Conservation (phyloP, 2,113 vertebrate genomes). For the Podarcis muralis region DNA sequence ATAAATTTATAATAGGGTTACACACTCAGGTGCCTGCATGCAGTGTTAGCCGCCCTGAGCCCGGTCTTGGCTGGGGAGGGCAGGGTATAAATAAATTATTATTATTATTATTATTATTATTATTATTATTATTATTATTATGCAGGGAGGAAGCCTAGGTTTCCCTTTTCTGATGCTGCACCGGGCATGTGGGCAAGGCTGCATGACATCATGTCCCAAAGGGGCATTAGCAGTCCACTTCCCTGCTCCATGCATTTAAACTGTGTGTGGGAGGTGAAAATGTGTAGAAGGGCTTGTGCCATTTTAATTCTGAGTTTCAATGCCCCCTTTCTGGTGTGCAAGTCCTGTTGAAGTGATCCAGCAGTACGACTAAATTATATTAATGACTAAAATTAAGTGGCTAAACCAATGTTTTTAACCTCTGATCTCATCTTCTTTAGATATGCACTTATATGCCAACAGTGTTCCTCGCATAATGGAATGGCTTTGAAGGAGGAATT, state of each 20-base stretch:
- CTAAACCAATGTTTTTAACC: slow-evolving; percentile 2
- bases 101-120: too few relatives aligned
- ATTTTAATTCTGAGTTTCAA: background rate
- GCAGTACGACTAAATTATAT: background rate
- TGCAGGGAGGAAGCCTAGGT: background rate
- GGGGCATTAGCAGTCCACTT: too few relatives aligned
- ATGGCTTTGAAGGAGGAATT: slow-evolving; percentile 99
- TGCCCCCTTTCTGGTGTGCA: background rate
- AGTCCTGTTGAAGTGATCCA: background rate
- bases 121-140: too few relatives aligned
- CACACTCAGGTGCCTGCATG: background rate
- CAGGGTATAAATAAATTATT: too few relatives aligned
- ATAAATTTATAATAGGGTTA: background rate
- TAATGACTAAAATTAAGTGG: background rate
- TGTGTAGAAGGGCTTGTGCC: background rate
- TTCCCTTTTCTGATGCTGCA: background rate
- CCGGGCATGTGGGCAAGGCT: background rate
- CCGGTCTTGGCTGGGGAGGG: too few relatives aligned
- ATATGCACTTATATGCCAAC: slow-evolving; percentile 97
- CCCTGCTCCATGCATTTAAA: background rate
- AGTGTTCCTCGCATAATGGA: slow-evolving; percentile 98
- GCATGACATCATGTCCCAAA: too few relatives aligned
- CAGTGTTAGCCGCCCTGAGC: too few relatives aligned
- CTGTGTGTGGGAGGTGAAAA: background rate
- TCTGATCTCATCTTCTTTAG: slow-evolving; percentile 74